These are phyloP conservation scores for Ailuropoda melanoleuca DNA, from an alignment of 2,113 vertebrate genomes.

Conservation along the genomic window DNA sequence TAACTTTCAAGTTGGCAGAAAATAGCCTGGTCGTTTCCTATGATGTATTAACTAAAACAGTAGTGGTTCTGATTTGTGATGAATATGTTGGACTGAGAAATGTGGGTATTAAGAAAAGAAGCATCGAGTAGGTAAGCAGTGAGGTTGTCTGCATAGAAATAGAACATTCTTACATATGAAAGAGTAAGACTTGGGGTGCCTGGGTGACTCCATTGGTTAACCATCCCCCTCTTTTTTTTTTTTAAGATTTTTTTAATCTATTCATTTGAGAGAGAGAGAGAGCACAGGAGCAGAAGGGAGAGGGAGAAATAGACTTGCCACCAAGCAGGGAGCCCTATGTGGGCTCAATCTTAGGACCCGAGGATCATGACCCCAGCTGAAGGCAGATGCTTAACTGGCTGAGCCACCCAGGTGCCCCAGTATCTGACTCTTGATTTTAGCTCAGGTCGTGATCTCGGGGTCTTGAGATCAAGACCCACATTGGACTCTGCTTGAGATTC, in stretches of 20 bases:
- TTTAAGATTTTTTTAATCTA: background rate
- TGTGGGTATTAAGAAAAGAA: background rate
- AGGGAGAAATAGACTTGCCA: background rate
- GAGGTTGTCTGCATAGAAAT: background rate
- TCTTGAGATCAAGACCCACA: background rate
- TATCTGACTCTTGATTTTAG: background rate
- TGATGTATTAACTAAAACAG: background rate
- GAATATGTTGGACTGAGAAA: background rate
- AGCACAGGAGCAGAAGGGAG: background rate
- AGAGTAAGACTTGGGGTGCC: background rate
- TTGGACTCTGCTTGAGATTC: background rate
- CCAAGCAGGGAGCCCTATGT: background rate
- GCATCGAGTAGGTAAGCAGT: background rate
- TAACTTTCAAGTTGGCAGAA: slow-evolving; percentile 41
- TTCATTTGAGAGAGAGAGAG: background rate
- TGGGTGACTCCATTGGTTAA: background rate
- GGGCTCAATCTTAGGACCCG: too few species aligned
- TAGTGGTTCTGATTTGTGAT: background rate
- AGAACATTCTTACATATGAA: background rate
- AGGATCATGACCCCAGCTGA: too few species aligned
- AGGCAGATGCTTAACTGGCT: background rate
- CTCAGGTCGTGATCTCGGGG: background rate
- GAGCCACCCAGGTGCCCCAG: background rate
- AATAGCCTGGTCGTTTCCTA: background rate
- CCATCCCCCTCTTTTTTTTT: background rate